Evolutionary conservation across 2,113 vertebrate genomes (phyloP), one percentile per base, ranked within the genome.

Genomic region (Periophthalmus modestus): DNA sequence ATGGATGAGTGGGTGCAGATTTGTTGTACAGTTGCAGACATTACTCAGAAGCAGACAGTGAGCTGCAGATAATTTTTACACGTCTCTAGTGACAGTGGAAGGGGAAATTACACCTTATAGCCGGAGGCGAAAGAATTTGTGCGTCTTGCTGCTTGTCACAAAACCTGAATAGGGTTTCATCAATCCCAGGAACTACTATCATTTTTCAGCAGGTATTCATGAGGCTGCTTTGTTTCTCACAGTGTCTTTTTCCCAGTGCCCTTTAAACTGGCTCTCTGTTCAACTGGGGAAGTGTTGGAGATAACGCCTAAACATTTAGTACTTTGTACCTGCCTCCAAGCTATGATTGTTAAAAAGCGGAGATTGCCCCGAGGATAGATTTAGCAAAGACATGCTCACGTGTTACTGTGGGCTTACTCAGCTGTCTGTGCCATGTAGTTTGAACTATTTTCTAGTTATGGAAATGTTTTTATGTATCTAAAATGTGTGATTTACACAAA

Each of bases 261-360:
- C 89, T 90, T 92, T 91, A 86, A 88, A 90, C 87, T 59, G 72
- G 69, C 75, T 82, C 79, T 78, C 69, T 82, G 82, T 83, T 81
- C 81, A 81, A 90, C 72, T 84, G 81, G 79, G 82, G 72, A 90
- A 89, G 89, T 87, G 82, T 89, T 87, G 63, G 85, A 87, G 88
- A 91, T 90, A 89, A 89, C 84, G 65, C 80, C 86, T 76, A 85
- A 91, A 88, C 85, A 87, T 90, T 88, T 89, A 85, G 89, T 88
- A 90, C 89, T 92, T 91, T 89, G 91, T 88, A 90, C 89, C 89
- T 92, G 88, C 91, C 91, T 92, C 7, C 71, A 74, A 92, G 91
- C 89, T 83, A 89, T 73, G 85, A 89, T 90, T 90, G 89, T 88
- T 85, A 85, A 90, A 91, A 91, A 90, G 88, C 83, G 59, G 68